A percentile compares a stretch with the other conserved stretches of the same genome.
phyloP scores from a whole-genome alignment of 2,888 invertebrate genomes.

The Cantharis lateralis region DNA sequence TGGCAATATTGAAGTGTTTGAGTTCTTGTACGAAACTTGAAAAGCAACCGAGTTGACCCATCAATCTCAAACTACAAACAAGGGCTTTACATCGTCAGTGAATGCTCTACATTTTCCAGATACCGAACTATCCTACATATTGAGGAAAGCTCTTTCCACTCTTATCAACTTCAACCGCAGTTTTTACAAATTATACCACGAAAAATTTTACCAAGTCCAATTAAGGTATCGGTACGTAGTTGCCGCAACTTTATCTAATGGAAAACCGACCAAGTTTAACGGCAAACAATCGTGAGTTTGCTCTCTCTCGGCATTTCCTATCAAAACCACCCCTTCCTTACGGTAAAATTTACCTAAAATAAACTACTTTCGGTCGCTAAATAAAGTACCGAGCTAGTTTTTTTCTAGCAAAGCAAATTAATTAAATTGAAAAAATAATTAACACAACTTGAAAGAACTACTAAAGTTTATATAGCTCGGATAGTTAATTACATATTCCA shows the following conservation, averaged over 20 bases:
- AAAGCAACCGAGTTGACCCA: slow-evolving; percentile 19
- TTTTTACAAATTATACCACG: background rate
- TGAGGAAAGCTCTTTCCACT: background rate
- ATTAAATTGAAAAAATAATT: background rate
- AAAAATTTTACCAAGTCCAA: background rate
- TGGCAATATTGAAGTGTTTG: slow-evolving; percentile 4
- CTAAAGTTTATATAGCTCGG: background rate
- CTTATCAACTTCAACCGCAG: background rate
- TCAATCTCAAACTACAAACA: slow-evolving; percentile 6
- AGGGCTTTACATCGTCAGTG: slow-evolving; percentile 17
- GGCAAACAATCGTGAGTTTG: background rate
- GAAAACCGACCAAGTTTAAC: background rate
- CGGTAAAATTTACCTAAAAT: background rate
- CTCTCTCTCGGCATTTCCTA: background rate
- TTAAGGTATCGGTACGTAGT: background rate
- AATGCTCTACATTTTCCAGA: background rate
- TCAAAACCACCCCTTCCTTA: background rate
- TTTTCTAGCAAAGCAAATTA: background rate
- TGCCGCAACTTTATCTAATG: background rate
- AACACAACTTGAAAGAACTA: background rate
- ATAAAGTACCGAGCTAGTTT: background rate
- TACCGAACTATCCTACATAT: background rate
- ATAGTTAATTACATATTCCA: slow-evolving; percentile 9
- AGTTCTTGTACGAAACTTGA: slow-evolving; percentile 8
- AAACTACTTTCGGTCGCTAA: background rate